Percentiles rank a stretch among this genome's conserved stretches.
These are phyloP conservation scores for Patella pellucida DNA, from an alignment of 2,888 invertebrate genomes.

Conservation along the genomic window DNA sequence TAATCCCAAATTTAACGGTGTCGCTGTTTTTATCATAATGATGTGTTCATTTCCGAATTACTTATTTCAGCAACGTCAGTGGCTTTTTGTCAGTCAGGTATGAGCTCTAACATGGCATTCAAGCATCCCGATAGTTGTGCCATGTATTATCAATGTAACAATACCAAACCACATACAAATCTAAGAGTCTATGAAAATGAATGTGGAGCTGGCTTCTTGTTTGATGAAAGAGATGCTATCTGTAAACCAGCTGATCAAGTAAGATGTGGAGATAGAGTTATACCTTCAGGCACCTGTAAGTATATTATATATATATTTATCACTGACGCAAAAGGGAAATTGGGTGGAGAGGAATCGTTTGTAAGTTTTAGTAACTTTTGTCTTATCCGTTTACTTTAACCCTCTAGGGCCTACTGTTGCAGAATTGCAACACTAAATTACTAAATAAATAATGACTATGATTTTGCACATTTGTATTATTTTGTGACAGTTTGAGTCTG, in stretches of 20 bases:
- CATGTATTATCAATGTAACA: slow-evolving; percentile 49
- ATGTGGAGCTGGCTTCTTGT: slow-evolving; percentile 53
- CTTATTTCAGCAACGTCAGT: neutral
- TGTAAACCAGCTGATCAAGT: slow-evolving; percentile 16
- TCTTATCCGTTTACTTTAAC: too few species aligned
- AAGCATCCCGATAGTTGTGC: slow-evolving; percentile 54
- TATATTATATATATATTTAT: neutral
- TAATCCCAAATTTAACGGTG: too few species aligned
- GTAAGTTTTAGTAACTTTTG: too few species aligned
- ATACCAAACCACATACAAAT: slow-evolving; percentile 31
- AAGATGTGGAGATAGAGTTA: slow-evolving; percentile 24
- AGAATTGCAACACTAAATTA: too few species aligned
- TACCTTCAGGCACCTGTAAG: slow-evolving; percentile 28
- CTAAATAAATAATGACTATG: too few species aligned
- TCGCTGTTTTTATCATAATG: too few species aligned
- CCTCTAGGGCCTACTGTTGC: too few species aligned
- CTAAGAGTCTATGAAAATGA: slow-evolving; percentile 47
- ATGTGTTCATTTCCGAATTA: neutral
- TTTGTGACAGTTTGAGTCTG: too few species aligned
- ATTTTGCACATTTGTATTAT: too few species aligned
- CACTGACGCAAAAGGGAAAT: too few species aligned
- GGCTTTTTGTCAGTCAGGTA: neutral
- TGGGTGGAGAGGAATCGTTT: too few species aligned
- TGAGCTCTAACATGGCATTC: slow-evolving; percentile 27
- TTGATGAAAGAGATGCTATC: slow-evolving; percentile 35